A percentile compares a stretch with the other conserved stretches of the same genome.
Evolutionary conservation across 35 echinoderm and acorn worm species (phyloP).

Genomic region (Nesometra sesokonis): DNA sequence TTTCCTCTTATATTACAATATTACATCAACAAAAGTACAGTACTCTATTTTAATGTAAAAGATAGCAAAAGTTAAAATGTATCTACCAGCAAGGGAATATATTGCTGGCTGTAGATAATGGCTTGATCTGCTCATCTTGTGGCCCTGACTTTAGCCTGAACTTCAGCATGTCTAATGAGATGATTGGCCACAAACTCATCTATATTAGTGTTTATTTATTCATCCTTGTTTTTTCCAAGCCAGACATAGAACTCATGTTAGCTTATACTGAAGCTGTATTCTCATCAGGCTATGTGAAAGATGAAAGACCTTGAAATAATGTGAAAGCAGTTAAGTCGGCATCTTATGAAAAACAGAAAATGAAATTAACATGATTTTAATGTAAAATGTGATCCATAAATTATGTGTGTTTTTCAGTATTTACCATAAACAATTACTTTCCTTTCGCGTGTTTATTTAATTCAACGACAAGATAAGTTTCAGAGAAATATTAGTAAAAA

Average conservation of each 20-base stretch:
- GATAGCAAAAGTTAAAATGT: no score
- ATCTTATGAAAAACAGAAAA: neutral
- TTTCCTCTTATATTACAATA: no score
- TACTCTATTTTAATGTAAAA: no score
- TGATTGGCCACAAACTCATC: neutral
- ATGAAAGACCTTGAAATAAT: neutral
- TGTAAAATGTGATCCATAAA: neutral
- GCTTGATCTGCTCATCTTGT: neutral
- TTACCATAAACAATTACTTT: no score
- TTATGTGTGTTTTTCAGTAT: neutral
- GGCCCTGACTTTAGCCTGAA: neutral
- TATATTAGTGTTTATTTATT: neutral
- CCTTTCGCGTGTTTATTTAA: no score
- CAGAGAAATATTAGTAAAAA: no score
- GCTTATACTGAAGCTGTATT: no score
- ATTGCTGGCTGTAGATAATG: neutral
- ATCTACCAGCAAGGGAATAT: no score
- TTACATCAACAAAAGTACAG: no score
- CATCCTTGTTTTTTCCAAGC: neutral
- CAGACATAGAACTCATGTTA: neutral
- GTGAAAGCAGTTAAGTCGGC: neutral
- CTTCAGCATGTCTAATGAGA: neutral
- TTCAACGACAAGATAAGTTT: no score
- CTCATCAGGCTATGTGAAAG: neutral
- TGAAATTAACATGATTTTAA: neutral